Evolutionary conservation across 2,888 invertebrate species (phyloP).

Genomic region (Augochlorella aurata): DNA sequence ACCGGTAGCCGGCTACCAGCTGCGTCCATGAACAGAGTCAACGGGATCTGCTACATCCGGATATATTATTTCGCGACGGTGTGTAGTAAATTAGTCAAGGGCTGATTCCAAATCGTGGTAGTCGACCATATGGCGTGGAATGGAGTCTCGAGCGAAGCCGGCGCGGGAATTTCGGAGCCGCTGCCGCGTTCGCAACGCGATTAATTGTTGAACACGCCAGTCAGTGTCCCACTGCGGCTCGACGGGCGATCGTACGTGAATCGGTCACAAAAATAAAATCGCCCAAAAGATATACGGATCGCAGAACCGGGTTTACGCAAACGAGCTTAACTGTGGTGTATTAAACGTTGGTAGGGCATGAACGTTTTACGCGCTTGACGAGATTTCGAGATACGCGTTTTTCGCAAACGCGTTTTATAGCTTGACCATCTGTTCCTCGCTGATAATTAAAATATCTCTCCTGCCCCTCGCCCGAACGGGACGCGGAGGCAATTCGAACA

Average conservation of each 20-base stretch:
- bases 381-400: constrained; percentile 14
- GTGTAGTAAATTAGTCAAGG: constrained; percentile 40
- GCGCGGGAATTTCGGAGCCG: neutral
- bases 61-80: constrained; percentile 27
- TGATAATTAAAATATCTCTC: constrained; percentile 46
- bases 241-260: neutral
- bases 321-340: neutral
- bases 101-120: constrained; percentile 21
- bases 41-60: constrained; percentile 33
- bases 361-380: neutral
- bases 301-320: neutral
- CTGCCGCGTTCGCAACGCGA: neutral
- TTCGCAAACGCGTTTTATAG: constrained; percentile 23
- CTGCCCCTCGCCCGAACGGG: neutral
- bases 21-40: constrained; percentile 11
- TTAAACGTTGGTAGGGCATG: constrained; percentile 1
- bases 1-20: constrained; percentile 18
- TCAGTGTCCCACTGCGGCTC: neutral
- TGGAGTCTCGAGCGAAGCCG: neutral
- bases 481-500: neutral
- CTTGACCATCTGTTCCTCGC: constrained; percentile 36
- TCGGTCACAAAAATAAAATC: neutral
- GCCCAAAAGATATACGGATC: neutral
- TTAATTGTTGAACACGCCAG: neutral
- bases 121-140: constrained; percentile 22